Base-by-base conservation (phyloP, 2,888 invertebrate species). In the Eupsilia transversa region DNA sequence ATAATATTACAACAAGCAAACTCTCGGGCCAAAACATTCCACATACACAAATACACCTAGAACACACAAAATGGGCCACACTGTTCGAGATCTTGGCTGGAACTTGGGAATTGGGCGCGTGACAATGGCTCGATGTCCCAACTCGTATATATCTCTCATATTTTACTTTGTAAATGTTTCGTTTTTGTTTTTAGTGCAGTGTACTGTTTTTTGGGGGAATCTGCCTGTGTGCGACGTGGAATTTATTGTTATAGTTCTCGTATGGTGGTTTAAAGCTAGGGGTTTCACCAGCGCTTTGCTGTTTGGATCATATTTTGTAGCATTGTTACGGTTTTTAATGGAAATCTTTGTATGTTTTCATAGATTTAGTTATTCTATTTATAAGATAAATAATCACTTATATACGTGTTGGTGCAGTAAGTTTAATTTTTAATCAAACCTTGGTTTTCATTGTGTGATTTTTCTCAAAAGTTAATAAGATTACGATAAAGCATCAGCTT, bases 21-120 rank as follows among this genome's bases (percentile, higher is more conserved):
- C 14, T 69, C 27, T 3, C 17, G 1, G 14, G 35, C 20, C 54
- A 35, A 59, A 72, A 72, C 35, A 56, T 35, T 35, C 5, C 0
- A 23, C 20, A 46, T 43, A 70, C 27, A 61, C 54, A 64, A 66
- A 52, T 52, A 83, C 72, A 73, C 59, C 63, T 35, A 52, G 7
- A 43, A 17, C 38, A 33, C 52, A 57, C 54, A 61, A 84, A 86
- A 81, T 81, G 56, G 86, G 69, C 63, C 78, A 65, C 66, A 3
- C 30, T 73, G 61, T 67, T 75, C 54, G 33, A 82, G 68, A 83
- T 84, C 86, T 84, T 87, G 65, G 74, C 76, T 72, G 46, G 57
- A 72, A 84, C 86, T 86, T 88, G 85, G 72, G 72, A 87, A 89
- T 90, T 91, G 90, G 90, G 90, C 91, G 88, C 91, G 88, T 91